Percentiles rank a stretch among this genome's conserved stretches.
Conservation (phyloP, 2,797 vertebrate species). For the Characodon lateralis region DNA sequence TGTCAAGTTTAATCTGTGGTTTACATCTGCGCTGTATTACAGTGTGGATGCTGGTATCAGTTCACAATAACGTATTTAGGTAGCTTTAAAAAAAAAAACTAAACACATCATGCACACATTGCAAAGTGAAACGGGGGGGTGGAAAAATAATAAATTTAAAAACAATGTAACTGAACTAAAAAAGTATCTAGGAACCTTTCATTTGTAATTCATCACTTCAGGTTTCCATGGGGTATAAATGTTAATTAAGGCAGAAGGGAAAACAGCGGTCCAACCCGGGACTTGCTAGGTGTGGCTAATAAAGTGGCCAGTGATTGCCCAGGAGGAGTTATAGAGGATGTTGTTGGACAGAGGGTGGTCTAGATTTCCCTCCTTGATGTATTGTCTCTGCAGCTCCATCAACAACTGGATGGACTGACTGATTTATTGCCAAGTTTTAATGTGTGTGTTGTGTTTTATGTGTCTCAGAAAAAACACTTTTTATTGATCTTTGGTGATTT, state of each 20-base stretch:
- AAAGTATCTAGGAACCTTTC: background rate
- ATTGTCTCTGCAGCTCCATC: too few species aligned
- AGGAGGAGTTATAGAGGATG: too few species aligned
- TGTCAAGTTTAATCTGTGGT: constrained; percentile 7
- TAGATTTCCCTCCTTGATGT: too few species aligned
- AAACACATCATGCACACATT: background rate
- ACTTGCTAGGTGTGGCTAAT: too few species aligned
- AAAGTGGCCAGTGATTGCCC: too few species aligned
- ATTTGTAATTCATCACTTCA: background rate
- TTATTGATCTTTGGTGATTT: background rate
- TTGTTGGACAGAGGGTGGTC: too few species aligned
- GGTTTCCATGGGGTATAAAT: background rate
- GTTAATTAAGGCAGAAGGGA: background rate
- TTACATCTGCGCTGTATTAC: background rate
- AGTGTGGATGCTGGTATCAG: background rate
- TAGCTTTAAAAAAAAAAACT: background rate
- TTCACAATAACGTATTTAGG: background rate
- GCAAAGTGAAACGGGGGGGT: background rate
- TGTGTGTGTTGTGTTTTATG: too few species aligned
- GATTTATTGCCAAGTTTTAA: too few species aligned
- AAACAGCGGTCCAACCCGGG: background rate
- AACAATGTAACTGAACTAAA: too few species aligned
- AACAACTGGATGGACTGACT: too few species aligned
- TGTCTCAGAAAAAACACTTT: too few species aligned
- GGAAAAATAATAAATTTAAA: too few species aligned